Evolutionary conservation across 2,113 vertebrate species (phyloP).

Genomic region (Hepsetus odoe): DNA sequence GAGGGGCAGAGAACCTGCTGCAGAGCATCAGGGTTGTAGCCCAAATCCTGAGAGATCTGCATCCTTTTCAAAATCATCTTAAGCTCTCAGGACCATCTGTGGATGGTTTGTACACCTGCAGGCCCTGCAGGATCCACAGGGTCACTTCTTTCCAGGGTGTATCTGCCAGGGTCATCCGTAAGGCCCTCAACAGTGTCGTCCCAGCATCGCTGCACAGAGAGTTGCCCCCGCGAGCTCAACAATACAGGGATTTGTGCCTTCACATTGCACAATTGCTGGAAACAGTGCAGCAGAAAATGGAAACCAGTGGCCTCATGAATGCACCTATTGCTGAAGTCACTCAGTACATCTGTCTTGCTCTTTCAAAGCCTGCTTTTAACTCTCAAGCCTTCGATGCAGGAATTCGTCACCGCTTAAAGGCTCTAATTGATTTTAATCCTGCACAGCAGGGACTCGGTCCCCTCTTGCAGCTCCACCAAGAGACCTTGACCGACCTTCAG

Average conservation of each 20-base stretch:
- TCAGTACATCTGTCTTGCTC: conserved; percentile 38
- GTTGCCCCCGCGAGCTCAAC: not conserved
- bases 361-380: conserved; percentile 48
- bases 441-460: conserved; percentile 22
- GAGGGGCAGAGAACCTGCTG: conserved; percentile 41
- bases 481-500: conserved; percentile 50
- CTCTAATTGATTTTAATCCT: conserved; percentile 55
- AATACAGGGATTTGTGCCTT: conserved; percentile 53
- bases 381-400: conserved; percentile 55
- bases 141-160: conserved; percentile 61
- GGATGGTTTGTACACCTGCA: conserved; percentile 51
- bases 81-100: conserved; percentile 36
- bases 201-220: not conserved
- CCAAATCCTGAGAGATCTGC: conserved; percentile 60
- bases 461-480: conserved; percentile 57
- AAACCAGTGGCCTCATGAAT: not conserved
- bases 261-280: conserved; percentile 40
- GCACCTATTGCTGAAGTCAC: conserved; percentile 8
- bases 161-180: conserved; percentile 51
- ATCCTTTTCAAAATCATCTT: conserved; percentile 39
- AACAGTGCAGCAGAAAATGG: not conserved
- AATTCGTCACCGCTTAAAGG: conserved; percentile 48
- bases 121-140: conserved; percentile 50
- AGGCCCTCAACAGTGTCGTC: conserved; percentile 36
- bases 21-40: conserved; percentile 56